Conservation (phyloP, 1,140 invertebrate genomes). For the Hyles vespertilio region DNA sequence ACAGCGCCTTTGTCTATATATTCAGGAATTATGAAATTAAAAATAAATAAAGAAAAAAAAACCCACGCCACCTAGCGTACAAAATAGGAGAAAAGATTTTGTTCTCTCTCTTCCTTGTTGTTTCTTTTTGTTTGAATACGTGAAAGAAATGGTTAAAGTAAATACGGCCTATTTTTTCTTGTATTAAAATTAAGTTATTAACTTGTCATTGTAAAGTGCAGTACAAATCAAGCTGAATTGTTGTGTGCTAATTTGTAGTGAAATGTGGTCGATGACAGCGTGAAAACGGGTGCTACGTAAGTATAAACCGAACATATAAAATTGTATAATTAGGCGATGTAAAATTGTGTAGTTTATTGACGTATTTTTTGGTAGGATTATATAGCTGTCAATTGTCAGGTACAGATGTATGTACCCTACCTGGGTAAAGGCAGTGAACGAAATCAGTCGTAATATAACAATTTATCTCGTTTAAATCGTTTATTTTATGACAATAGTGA, state of each 20-base stretch:
- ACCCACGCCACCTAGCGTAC: constrained; percentile 23
- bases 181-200: constrained; percentile 17
- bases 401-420: constrained; percentile 23
- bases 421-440: constrained; percentile 22
- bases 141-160: constrained; percentile 45
- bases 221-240: constrained; percentile 22
- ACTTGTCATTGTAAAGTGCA: constrained; percentile 15
- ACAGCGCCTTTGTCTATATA: too few relatives aligned
- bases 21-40: too few relatives aligned
- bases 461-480: constrained; percentile 35
- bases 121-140: constrained; percentile 58
- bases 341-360: constrained; percentile 1
- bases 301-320: constrained; percentile 57
- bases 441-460: constrained; percentile 41
- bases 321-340: not conserved
- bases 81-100: constrained; percentile 14
- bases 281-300: constrained; percentile 69
- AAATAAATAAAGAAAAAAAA: too few relatives aligned
- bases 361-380: constrained; percentile 43
- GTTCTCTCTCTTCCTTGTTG: constrained; percentile 49
- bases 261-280: constrained; percentile 72
- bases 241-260: constrained; percentile 48
- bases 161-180: constrained; percentile 40
- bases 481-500: constrained; percentile 37
- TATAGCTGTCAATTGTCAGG: constrained; percentile 51